Base-by-base conservation (phyloP, 2,113 vertebrate species). In the Ovibos moschatus region DNA sequence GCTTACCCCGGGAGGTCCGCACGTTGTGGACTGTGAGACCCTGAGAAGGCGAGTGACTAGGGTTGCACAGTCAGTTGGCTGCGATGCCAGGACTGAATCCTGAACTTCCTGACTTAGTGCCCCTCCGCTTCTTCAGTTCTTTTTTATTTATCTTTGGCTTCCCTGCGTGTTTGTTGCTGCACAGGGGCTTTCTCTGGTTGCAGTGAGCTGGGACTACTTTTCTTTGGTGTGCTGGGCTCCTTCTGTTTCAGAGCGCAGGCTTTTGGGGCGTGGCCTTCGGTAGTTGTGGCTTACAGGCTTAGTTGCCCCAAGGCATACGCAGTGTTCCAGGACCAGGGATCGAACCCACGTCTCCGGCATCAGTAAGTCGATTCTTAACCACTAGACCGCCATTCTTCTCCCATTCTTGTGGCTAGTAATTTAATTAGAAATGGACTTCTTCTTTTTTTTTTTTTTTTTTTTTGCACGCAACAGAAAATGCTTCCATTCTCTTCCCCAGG, bases 301-400 rank as follows among this genome's bases (percentile, higher is more conserved):
- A 7, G 36, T 43, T 25, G 12, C 40, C 71, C 40, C 40, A 27
- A 76, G 71, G 23, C 71, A 27, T 43, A 3, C 0, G 11, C 21
- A 14, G 1, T 71, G 3, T 40, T 76, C 12, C 23, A 43, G 23
- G 36, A 14, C 12, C 23, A 4, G 36, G 40, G 71, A 14, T 43
- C 0, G 12, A 43, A 43, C 23, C 40, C 12, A 4, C 14, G 36
- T 14, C 1, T 40, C 23, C 0, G 23, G 36, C 40, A 43, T 43
- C 23, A 40, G 36, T 27, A 14, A 43, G 3, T 25, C 13, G 23
- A 76, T 76, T 43, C 23, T 76, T 76, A 76, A 43, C 71, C 36
- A 27, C 23, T 43, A 4, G 71, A 25, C 12, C 6, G 6, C 71
- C 36, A 43, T 55, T 21, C 53, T 55, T 43, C 64, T 17, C 19